phyloP scores from a whole-genome alignment of 1,140 invertebrate genomes.

The Lanistes nyassanus region DNA sequence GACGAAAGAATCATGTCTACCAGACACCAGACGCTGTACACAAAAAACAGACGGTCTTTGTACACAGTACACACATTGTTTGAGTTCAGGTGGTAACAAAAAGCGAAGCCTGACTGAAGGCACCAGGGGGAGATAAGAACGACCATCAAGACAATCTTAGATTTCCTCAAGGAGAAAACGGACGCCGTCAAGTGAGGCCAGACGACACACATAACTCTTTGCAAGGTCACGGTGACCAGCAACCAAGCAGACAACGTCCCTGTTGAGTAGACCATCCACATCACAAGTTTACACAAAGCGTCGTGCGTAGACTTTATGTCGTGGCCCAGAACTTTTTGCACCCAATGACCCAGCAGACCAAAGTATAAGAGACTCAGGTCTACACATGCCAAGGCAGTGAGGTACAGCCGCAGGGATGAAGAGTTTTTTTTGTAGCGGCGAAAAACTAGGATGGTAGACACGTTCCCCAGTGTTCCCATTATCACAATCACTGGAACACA shows the following conservation, averaged over 20 bases:
- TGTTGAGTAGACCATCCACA: slow-evolving; percentile 10
- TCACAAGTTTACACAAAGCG: neutral
- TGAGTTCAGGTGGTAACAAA: neutral
- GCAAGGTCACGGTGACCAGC: slow-evolving; percentile 8
- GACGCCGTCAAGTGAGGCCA: neutral
- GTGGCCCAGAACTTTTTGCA: neutral
- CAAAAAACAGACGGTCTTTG: neutral
- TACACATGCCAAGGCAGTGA: neutral
- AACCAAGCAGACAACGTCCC: slow-evolving; percentile 6
- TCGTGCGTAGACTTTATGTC: neutral
- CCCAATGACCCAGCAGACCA: neutral
- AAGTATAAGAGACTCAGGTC: neutral
- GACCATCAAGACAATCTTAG: neutral
- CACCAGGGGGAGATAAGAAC: neutral
- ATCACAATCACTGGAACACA: neutral
- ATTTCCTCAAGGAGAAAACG: neutral
- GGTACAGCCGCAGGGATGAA: neutral
- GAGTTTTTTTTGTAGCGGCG: neutral
- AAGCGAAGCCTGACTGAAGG: neutral
- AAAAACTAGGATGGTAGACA: slow-evolving; percentile 11
- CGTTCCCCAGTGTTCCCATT: slow-evolving; percentile 6
- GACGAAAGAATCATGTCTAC: slow-evolving; percentile 7
- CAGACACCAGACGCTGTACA: neutral
- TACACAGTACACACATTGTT: neutral
- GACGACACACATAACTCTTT: slow-evolving; percentile 2